Evolutionary conservation across 2,888 invertebrate genomes (phyloP), one percentile per base, ranked within the genome.

Genomic region (Oxytorus armatus): DNA sequence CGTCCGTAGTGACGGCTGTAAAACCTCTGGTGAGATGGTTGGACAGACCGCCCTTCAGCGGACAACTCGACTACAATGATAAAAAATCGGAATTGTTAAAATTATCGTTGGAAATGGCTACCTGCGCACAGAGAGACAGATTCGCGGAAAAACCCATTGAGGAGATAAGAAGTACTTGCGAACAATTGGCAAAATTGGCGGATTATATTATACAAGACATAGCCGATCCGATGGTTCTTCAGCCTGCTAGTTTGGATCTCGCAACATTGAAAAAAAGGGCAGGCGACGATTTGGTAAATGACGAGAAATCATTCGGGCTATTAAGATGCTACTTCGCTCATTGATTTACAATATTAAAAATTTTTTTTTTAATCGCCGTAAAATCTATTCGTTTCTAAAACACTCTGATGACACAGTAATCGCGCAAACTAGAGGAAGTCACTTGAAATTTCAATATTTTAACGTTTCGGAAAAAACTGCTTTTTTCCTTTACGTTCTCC

Each of bases 11-110:
- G 87, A 95, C 95, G 59, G 95, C 96, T 53, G 95, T 98, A 47
- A 98, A 98, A 92, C 96, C 96, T 77, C 93, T 99, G 69, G 96
- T 97, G 21, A 96, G 96, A 89, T 99, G 98, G 98, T 93, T 99
- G 16, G 98, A 98, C 92, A 93, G 94, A 77, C 93, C 94, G n/a
- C 94, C 94, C 10, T 94, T 94, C 88, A 92, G 94, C 92, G 93
- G 94, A 85, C 92, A 96, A 92, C 88, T 95, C 77, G 95, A 95
- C 85, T 96, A 96, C 88, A 94, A 94, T 59, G 94, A 95, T 77
- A 94, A 95, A 66, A 95, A 96, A 85, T 94, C 94, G 65, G 94
- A 95, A 87, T 93, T 98, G 86, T 93, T 98, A 85, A 94, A 95
- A 88, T 92, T 96, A 82, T 95, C 97, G 49, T 93, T 98, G 85